Evolutionary conservation across 2,888 invertebrate species (phyloP).

Genomic region (Cheilosia soror): DNA sequence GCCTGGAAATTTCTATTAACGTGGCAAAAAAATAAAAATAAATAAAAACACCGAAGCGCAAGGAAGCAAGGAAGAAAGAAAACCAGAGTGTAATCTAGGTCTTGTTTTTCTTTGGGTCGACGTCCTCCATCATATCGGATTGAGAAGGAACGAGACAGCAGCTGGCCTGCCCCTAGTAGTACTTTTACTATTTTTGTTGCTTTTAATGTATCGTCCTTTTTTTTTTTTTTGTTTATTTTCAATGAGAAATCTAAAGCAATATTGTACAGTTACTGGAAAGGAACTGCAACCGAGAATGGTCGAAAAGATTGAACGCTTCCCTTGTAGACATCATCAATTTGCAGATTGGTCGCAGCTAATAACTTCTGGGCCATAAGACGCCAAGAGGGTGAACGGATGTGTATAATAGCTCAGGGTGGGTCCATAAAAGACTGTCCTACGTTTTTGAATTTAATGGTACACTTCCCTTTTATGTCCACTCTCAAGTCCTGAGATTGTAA

Average conservation of each 20-base stretch:
- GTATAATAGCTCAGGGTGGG: background rate
- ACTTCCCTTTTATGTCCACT: slow-evolving; percentile 6
- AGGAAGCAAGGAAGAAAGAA: slow-evolving; percentile 45
- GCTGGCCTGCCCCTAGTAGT: background rate
- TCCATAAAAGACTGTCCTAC: background rate
- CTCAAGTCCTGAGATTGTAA: slow-evolving; percentile 35
- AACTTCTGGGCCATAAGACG: slow-evolving; percentile 49
- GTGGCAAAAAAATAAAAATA: slow-evolving; percentile 29
- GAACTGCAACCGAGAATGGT: background rate
- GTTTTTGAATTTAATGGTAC: slow-evolving; percentile 18
- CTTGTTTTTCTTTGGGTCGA: slow-evolving; percentile 71
- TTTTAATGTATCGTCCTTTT: slow-evolving; percentile 26
- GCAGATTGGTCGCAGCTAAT: slow-evolving; percentile 66
- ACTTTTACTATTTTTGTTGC: slow-evolving; percentile 16
- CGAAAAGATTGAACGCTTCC: slow-evolving; percentile 40
- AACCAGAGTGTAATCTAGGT: slow-evolving; percentile 65
- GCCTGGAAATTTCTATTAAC: slow-evolving; percentile 60
- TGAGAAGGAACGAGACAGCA: slow-evolving; percentile 6
- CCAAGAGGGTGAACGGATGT: slow-evolving; percentile 2
- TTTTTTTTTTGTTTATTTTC: slow-evolving; percentile 56
- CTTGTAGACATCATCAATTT: slow-evolving; percentile 44
- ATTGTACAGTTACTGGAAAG: slow-evolving; percentile 1
- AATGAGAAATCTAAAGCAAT: slow-evolving; percentile 37
- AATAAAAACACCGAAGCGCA: slow-evolving; percentile 21
- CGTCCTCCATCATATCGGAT: slow-evolving; percentile 64